These are phyloP conservation scores for Thomomys bottae DNA, from an alignment of 2,113 vertebrate species.

Conservation along the genomic window DNA sequence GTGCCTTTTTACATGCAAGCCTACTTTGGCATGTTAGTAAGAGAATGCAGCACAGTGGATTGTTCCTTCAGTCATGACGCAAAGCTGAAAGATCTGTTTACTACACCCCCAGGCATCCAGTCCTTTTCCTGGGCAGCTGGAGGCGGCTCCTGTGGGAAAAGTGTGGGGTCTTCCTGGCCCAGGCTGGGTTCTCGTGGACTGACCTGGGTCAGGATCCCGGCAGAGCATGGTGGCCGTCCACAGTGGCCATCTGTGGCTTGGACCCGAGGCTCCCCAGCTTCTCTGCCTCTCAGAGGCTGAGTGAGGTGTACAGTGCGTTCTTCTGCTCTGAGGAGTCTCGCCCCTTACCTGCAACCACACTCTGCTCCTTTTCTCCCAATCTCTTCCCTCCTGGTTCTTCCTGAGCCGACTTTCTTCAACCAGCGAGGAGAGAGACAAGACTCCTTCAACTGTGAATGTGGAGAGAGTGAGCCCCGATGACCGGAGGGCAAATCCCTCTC, in stretches of 20 bases:
- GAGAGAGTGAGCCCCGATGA: neutral
- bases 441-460: neutral
- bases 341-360: fast-evolving
- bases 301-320: fast-evolving
- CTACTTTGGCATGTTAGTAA: fast-evolving
- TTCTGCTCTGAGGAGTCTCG: neutral
- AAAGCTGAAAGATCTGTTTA: neutral
- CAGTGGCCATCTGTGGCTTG: neutral
- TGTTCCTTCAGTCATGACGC: fast-evolving
- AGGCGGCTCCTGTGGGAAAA: fast-evolving
- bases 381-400: neutral
- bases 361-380: neutral
- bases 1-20: neutral
- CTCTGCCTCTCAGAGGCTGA: fast-evolving
- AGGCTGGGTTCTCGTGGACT: too few relatives aligned
- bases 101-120: fast-evolving
- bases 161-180: fast-evolving
- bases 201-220: too few relatives aligned
- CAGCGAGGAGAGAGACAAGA: neutral
- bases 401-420: neutral
- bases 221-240: too few relatives aligned
- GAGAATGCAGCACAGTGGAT: neutral
- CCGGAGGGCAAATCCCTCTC: fast-evolving
- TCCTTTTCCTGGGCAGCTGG: neutral
- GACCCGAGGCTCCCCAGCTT: fast-evolving